Conservation (phyloP, 2,888 invertebrate species). For the Euspilapteryx auroguttella region DNA sequence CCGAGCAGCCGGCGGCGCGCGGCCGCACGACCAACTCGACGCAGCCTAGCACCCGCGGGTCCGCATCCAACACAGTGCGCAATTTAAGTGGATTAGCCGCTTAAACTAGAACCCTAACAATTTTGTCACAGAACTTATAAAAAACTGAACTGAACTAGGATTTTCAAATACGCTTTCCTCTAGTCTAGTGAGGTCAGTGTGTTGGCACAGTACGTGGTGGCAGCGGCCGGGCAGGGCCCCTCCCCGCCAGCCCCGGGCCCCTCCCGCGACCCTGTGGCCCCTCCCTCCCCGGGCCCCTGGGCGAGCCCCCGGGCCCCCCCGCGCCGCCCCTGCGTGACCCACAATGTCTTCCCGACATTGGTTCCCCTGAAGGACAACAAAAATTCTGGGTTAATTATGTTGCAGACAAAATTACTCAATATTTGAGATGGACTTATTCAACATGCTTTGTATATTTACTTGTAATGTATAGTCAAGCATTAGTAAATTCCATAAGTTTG, state of each 20-base stretch:
- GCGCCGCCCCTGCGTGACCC: constrained; percentile 16
- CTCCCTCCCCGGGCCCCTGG: no score
- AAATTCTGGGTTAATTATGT: not conserved
- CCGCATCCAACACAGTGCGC: constrained; percentile 10
- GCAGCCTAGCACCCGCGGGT: constrained; percentile 19
- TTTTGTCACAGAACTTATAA: no score
- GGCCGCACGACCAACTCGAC: no score
- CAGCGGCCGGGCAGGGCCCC: constrained; percentile 4
- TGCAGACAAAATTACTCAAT: constrained; percentile 2
- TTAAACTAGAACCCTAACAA: no score
- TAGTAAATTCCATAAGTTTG: no score
- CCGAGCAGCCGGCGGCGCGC: no score
- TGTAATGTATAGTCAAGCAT: no score
- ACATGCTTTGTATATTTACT: no score
- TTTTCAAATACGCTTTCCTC: no score
- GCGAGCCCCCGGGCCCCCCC: constrained; percentile 12
- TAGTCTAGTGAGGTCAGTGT: constrained; percentile 6
- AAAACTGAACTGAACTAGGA: not conserved
- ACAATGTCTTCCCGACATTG: constrained; percentile 53
- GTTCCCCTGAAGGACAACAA: constrained; percentile 30
- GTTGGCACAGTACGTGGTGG: constrained; percentile 12
- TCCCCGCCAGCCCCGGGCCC: no score
- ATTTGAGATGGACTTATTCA: no score
- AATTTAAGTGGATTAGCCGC: constrained; percentile 12
- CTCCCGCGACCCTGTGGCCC: no score